Conservation (phyloP, 1,140 invertebrate species). For the Archivesica marissinica region DNA sequence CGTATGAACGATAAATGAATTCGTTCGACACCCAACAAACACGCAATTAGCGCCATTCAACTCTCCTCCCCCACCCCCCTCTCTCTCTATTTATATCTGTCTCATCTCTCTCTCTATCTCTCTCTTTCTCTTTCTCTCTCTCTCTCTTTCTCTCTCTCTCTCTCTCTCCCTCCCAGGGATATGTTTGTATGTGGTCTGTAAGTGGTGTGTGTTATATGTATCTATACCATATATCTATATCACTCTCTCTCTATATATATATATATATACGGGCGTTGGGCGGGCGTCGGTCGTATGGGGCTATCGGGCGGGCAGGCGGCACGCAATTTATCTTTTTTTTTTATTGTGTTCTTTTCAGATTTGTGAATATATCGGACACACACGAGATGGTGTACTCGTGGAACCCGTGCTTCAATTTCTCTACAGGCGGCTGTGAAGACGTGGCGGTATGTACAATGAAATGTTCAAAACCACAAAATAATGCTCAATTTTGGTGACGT, state of each 20-base stretch:
- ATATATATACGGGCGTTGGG: neutral
- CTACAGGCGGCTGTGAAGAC: conserved; percentile 4
- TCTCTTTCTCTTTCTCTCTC: neutral
- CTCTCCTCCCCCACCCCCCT: neutral
- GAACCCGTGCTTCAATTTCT: conserved; percentile 40
- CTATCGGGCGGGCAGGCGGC: neutral
- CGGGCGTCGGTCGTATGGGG: neutral
- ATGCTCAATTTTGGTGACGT: too few relatives aligned
- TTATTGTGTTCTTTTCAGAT: neutral
- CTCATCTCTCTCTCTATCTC: too few relatives aligned
- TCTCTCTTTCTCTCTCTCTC: neutral
- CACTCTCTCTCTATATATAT: too few relatives aligned
- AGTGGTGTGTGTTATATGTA: too few relatives aligned
- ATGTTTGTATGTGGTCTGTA: neutral
- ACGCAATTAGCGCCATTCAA: neutral
- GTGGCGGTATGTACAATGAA: conserved; percentile 43
- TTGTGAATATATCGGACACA: conserved; percentile 28
- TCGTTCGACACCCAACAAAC: too few relatives aligned
- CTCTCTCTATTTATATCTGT: neutral
- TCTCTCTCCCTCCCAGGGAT: neutral
- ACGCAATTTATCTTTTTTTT: neutral
- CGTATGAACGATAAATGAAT: neutral
- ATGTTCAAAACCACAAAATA: too few relatives aligned
- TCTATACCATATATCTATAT: too few relatives aligned
- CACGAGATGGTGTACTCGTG: conserved; percentile 34